Conservation (phyloP, 1,140 invertebrate genomes). For the Lucilia sericata region DNA sequence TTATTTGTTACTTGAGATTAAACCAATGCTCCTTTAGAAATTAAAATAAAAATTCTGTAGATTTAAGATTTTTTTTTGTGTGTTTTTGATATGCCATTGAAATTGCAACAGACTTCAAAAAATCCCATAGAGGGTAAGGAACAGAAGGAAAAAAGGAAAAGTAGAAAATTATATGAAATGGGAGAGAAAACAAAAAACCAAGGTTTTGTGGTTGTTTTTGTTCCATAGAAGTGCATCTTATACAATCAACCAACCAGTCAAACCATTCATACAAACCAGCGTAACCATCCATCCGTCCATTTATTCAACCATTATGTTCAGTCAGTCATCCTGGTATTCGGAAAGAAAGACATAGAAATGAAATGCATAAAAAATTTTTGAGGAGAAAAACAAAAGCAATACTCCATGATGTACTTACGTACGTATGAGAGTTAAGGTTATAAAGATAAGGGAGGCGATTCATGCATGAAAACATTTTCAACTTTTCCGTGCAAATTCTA, state of each 20-base stretch:
- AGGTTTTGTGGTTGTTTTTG: conserved; percentile 14
- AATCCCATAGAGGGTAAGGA: background rate
- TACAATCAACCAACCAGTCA: conserved; percentile 26
- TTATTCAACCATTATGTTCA: conserved; percentile 7
- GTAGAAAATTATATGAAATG: background rate
- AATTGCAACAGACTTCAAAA: conserved; percentile 19
- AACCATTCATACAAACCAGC: conserved; percentile 6
- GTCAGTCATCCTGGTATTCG: background rate
- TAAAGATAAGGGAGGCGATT: background rate
- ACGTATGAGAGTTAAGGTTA: background rate
- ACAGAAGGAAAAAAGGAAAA: background rate
- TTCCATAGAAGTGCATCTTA: conserved; percentile 23
- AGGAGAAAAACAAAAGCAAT: no score
- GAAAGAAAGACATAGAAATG: background rate
- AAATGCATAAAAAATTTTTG: background rate
- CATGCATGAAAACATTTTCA: background rate
- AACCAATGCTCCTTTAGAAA: background rate
- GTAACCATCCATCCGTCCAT: conserved; percentile 4
- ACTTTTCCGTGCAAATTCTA: background rate
- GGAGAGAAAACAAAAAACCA: background rate
- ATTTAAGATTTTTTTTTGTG: background rate
- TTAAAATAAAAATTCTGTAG: background rate
- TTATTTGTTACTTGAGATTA: background rate
- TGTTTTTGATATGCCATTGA: conserved; percentile 15
- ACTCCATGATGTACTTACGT: background rate